Base-by-base conservation (phyloP, 2,888 invertebrate species). In the Chelonus formosanus region DNA sequence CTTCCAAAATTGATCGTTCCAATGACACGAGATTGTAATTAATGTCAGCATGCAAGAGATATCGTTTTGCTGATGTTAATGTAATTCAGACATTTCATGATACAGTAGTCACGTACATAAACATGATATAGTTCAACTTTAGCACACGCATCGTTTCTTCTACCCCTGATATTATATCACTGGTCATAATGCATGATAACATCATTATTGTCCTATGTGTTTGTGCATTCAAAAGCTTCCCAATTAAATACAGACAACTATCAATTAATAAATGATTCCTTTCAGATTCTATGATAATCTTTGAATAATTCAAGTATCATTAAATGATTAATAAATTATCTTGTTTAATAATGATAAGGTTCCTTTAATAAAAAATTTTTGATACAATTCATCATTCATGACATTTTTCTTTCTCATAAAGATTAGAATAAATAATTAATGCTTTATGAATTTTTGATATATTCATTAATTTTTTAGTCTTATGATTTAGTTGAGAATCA, bases 11-110 rank as follows among this genome's bases (percentile, higher is more conserved):
- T 44, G 47, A 58, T 58, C 44, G 20, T 31, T 40, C 31, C 20
- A 20, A 34, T 43, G 57, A 57, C 31, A 7, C 52, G 44, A 57
- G 43, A 43, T 43, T 20, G 40, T 45, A 57, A 57, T 57, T 57
- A 43, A 57, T 44, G 57, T 43, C 36, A 55, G 55, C 55, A 57
- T 31, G 43, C 45, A 32, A 57, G 20, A 45, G 57, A 57, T 57
- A 40, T 44, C 43, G 44, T 43, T 57, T 8, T 43, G 40, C 32
- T 36, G 40, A 55, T 55, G 34, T 5, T 32, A 3, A 57, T 57
- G 44, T 44, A 57, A 5, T 20, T 44, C 8, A 52, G 52, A 7
- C 32, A 50, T 50, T 20, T 10, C 32, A 50, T 50, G 20, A 50
- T 50, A 50, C 32, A 31, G 4, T 50, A 50, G 50, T 50, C 50